Evolutionary conservation across 2,113 vertebrate genomes (phyloP), one percentile per base, ranked within the genome.

Genomic region (Parotia lawesii): DNA sequence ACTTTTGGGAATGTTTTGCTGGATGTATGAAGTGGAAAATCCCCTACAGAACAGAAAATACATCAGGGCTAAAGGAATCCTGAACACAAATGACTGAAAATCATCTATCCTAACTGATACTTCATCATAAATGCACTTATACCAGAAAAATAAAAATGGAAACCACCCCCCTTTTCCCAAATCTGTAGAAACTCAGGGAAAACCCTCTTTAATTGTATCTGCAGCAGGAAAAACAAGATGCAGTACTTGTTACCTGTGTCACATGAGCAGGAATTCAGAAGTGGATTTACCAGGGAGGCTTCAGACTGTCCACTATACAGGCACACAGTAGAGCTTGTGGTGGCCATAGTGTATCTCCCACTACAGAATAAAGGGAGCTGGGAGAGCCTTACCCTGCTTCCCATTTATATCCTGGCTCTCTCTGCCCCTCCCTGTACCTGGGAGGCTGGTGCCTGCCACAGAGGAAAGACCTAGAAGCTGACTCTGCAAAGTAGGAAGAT

Each of bases 271-370:
- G 40, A 83, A 80, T 29, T 58, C 57, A 67, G 47, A 45, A 80
- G 37, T 2, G 7, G 12, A 42, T 35, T 40, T 81, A 51, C 9
- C 35, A 67, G 19, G 21, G 8, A 82, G 33, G 19, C 21, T 89
- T 19, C 56, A 80, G 84, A 18, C 50, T 1, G 0, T 24, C 18
- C 44, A 40, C 22, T 40, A 4, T 5, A 5, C 0, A 18, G 1
- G 4, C 22, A 67, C 10, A 25, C 2, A 16, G 12, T 11, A 18
- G 6, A 20, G 21, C 35, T 29, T 18, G 6, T 22, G 48, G 29
- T 76, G 45, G 40, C 25, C 14, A 6, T 2, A 27, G 23, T 5
- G 10, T 16, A 19, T 35, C 18, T 70, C 12, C 40, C 17, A 44
- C 24, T 35, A 25, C 6, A 31, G 3, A 56, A 27, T 3, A 24